Evolutionary conservation across 2,113 vertebrate species (phyloP).

Genomic region (Pungitius pungitius): DNA sequence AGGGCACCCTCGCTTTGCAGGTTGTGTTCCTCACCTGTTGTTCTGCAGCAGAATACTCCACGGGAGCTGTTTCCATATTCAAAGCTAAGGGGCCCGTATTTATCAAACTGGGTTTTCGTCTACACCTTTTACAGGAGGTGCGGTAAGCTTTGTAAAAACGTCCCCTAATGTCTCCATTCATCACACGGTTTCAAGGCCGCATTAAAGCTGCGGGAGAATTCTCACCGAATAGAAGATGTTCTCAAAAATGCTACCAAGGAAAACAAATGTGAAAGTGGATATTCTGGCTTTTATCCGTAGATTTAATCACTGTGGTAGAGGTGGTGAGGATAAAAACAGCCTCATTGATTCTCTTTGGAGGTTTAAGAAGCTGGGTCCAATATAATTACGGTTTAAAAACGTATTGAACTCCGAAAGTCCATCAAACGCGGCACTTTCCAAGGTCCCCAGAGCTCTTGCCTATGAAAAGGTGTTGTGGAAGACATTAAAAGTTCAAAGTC

Average conservation of each 20-base stretch:
- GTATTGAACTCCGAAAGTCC: slow-evolving; percentile 61
- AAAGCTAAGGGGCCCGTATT: slow-evolving; percentile 12
- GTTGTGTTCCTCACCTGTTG: slow-evolving; percentile 41
- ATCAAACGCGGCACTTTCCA: slow-evolving; percentile 62
- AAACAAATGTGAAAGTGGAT: slow-evolving; percentile 37
- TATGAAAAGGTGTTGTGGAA: slow-evolving; percentile 55
- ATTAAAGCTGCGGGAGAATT: slow-evolving; percentile 17
- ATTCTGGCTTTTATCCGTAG: slow-evolving; percentile 60
- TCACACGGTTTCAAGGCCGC: slow-evolving; percentile 16
- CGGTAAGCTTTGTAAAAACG: slow-evolving; percentile 9
- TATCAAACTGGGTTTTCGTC: slow-evolving; percentile 1
- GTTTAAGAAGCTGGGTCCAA: slow-evolving; percentile 61
- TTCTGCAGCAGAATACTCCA: slow-evolving; percentile 5
- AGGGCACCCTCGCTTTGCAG: slow-evolving; percentile 19
- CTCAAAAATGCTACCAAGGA: slow-evolving; percentile 24
- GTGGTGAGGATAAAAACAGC: slow-evolving; percentile 56
- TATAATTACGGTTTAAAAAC: slow-evolving; percentile 73
- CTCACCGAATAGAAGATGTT: slow-evolving; percentile 23
- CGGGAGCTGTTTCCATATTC: neutral
- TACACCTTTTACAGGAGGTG: slow-evolving; percentile 12
- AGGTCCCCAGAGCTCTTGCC: slow-evolving; percentile 48
- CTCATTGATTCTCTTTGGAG: slow-evolving; percentile 71
- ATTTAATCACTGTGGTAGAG: slow-evolving; percentile 63
- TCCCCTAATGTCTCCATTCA: slow-evolving; percentile 26
- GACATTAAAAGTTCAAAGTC: slow-evolving; percentile 49